A percentile compares a stretch with the other conserved stretches of the same genome.
These are phyloP conservation scores for Halictus ligatus DNA, from an alignment of 2,888 invertebrate species.

Conservation along the genomic window DNA sequence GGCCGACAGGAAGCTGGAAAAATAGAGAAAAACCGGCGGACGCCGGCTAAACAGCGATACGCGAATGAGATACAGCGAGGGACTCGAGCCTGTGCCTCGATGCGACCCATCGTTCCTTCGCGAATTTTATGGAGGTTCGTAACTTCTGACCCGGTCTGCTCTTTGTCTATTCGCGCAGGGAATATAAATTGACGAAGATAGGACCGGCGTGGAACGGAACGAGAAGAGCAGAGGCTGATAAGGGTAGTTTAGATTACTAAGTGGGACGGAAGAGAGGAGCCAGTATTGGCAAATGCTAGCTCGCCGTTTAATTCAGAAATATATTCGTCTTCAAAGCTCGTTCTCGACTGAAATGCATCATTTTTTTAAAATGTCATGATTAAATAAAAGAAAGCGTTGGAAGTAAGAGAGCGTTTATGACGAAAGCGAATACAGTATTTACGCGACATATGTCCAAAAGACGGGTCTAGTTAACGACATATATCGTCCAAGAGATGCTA, in stretches of 20 bases:
- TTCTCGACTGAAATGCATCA: no score
- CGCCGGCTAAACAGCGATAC: slow-evolving; percentile 16
- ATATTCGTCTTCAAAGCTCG: not conserved
- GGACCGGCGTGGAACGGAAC: not conserved
- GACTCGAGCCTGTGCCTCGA: not conserved
- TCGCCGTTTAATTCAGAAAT: not conserved
- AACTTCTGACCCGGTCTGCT: not conserved
- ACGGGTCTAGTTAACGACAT: no score
- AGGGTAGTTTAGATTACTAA: slow-evolving; percentile 1
- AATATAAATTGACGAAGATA: not conserved
- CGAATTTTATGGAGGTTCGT: not conserved
- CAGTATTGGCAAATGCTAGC: not conserved
- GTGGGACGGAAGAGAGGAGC: not conserved
- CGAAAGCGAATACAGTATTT: no score
- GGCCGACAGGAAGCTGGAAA: slow-evolving; percentile 28
- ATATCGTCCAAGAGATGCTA: no score
- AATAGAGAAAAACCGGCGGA: slow-evolving; percentile 11
- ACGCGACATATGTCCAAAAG: no score
- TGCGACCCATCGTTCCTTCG: not conserved
- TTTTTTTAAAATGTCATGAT: no score
- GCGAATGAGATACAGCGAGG: slow-evolving; percentile 9
- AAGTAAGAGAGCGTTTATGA: no score
- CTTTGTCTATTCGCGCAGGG: not conserved
- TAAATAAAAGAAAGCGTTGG: no score
- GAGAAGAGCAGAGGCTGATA: not conserved